phyloP scores from a whole-genome alignment of 2,113 vertebrate species.

The Phycodurus eques region DNA sequence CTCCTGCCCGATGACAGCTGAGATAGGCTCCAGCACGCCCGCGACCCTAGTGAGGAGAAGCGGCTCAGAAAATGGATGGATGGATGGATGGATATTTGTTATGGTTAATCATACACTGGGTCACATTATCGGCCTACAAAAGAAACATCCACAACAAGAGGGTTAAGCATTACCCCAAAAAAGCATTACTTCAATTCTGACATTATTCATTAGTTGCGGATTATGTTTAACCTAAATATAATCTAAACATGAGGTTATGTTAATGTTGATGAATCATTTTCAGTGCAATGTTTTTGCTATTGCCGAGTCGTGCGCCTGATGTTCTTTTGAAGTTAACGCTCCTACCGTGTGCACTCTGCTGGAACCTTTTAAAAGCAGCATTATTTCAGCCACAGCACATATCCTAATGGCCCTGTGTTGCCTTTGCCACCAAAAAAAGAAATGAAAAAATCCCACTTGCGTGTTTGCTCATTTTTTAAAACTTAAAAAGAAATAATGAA shows the following conservation, averaged over 20 bases:
- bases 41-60: too few species aligned
- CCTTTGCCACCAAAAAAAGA: neutral
- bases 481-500: neutral
- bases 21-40: too few species aligned
- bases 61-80: too few species aligned
- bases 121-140: too few species aligned
- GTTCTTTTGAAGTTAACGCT: neutral
- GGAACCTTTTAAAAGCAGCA: slow-evolving; percentile 2
- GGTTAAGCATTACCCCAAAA: neutral
- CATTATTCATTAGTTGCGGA: neutral
- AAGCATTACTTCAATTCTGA: neutral
- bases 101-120: too few species aligned
- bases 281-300: neutral
- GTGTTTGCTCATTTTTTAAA: neutral
- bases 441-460: neutral
- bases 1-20: too few species aligned
- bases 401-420: neutral
- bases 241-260: neutral
- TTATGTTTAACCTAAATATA: neutral
- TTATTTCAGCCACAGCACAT: slow-evolving; percentile 4
- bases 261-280: neutral
- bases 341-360: neutral
- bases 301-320: neutral
- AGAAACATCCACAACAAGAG: too few species aligned
- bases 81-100: too few species aligned